Percentiles rank a stretch among this genome's conserved stretches.
These are phyloP conservation scores for Lasioglossum villosulum DNA, from an alignment of 2,888 invertebrate species.

Conservation along the genomic window DNA sequence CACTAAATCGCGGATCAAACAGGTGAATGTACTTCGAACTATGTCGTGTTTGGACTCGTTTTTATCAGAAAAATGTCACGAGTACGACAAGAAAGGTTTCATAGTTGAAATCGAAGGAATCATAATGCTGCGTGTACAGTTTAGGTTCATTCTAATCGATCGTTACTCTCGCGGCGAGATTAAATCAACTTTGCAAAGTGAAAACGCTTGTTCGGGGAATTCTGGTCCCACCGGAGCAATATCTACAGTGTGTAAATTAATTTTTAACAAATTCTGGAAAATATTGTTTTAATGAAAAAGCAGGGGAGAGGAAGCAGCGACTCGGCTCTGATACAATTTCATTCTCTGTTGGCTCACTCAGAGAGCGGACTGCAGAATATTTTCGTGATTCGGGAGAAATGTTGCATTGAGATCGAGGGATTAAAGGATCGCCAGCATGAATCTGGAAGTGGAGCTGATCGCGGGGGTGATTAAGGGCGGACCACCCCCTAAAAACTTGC, in stretches of 20 bases:
- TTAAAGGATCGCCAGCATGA: constrained; percentile 71
- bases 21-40: background rate
- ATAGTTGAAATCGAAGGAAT: background rate
- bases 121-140: background rate
- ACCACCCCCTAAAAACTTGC: constrained; percentile 82
- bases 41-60: background rate
- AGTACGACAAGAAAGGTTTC: background rate
- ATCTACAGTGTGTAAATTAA: background rate
- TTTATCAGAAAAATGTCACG: background rate
- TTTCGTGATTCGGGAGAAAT: constrained; percentile 6
- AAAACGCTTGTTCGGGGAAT: background rate
- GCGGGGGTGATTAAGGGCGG: constrained; percentile 81
- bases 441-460: constrained; percentile 82
- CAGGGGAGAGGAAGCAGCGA: background rate
- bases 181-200: background rate
- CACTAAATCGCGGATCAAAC: background rate
- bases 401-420: constrained; percentile 14
- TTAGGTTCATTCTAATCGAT: background rate
- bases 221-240: background rate
- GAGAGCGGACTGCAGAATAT: constrained; percentile 16
- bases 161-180: background rate
- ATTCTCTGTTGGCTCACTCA: constrained; percentile 18
- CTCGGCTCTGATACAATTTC: background rate
- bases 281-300: background rate
- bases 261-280: background rate